Evolutionary conservation across 2,888 invertebrate genomes (phyloP).

Genomic region (Drosophila helvetica): DNA sequence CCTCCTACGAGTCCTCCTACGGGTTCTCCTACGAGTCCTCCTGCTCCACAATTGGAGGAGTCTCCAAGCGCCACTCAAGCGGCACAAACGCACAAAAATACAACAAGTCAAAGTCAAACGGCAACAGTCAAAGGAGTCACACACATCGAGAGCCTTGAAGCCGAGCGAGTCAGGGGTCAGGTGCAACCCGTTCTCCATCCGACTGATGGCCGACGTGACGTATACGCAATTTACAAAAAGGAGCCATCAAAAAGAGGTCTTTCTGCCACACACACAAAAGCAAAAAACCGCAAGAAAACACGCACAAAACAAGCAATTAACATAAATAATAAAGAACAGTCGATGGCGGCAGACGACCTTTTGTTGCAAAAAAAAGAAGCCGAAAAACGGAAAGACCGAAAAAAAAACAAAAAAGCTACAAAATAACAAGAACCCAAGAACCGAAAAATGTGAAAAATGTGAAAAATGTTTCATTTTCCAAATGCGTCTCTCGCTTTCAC

Average conservation of each 20-base stretch:
- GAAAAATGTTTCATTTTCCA: no score
- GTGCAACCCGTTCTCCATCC: conserved; percentile 63
- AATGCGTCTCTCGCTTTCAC: no score
- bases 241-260: conserved; percentile 10
- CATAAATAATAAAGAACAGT: conserved; percentile 63
- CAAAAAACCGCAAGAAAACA: conserved; percentile 48
- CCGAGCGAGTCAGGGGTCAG: conserved; percentile 23
- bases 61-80: conserved; percentile 49
- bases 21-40: no score
- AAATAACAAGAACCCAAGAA: background rate
- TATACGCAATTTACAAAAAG: conserved; percentile 62
- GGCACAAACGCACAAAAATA: conserved; percentile 19
- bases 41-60: background rate
- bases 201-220: conserved; percentile 62
- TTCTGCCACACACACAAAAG: conserved; percentile 11
- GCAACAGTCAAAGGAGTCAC: conserved; percentile 44
- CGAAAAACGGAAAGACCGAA: background rate
- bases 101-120: conserved; percentile 36
- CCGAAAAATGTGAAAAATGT: no score
- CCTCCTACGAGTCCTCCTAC: no score
- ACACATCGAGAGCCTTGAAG: conserved; percentile 13
- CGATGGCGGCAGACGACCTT: conserved; percentile 19
- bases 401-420: background rate
- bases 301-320: conserved; percentile 73
- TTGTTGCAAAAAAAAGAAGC: conserved; percentile 12